Base-by-base conservation (phyloP, 2,888 invertebrate species). In the Lycophotia porphyrea region DNA sequence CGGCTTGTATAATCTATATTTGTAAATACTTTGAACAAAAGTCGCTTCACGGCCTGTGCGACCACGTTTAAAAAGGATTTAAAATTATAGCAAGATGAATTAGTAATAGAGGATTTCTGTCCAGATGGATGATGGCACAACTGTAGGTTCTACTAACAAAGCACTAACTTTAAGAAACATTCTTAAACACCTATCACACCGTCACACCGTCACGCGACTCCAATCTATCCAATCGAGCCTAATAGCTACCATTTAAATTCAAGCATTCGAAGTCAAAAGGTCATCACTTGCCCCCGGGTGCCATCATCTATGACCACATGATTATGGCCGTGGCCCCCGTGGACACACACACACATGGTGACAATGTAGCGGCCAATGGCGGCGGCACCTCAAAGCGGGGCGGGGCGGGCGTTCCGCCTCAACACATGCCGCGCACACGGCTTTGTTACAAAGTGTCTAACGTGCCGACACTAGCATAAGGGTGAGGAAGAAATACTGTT, bases 321-420 rank as follows among this genome's bases (percentile, higher is more conserved):
- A 18, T 58, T 55, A 31, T 27, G 49, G 49, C 39, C 63, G 8
- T 34, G 52, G 63, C 39, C 74, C 60, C 60, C 34, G 21, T 9
- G 34, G 21, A 21, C 52, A n/a, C 24, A 27, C 27, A 15, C 39
- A 58, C 64, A 39, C 34, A 42, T n/a, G n/a, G 61, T 39, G 31
- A 72, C 66, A 80, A 70, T 66, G 60, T 82, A 64, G 58, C 68
- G 52, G 52, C 79, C 66, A 76, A 74, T 84, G 42, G 78, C 71
- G 74, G 81, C 70, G 27, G 31, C 15, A 76, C 77, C 73, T 86
- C 74, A 78, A 70, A 77, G 80, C 71, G 67, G 77, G 79, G n/a
- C n/a, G n/a, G 86, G 86, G 42, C 84, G 86, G 77, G 74, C 78
- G 76, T 66, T 72, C 64, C 78, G 81, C 82, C 78, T 81, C 79